These are phyloP conservation scores for Lasioglossum morio DNA, from an alignment of 2,888 invertebrate species.

Conservation along the genomic window DNA sequence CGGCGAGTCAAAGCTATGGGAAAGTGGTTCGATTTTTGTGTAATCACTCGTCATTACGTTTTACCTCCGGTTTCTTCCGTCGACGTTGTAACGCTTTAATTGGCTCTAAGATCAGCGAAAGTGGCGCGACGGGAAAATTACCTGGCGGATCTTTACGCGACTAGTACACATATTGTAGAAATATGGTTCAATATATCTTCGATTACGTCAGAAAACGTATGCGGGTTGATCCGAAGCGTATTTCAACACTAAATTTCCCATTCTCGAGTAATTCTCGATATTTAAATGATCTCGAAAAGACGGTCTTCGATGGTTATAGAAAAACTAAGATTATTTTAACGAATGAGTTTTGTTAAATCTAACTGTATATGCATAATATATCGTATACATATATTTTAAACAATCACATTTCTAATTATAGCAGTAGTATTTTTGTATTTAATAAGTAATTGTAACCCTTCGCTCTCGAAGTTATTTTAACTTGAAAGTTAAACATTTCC, in stretches of 20 bases:
- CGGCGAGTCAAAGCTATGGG: neutral
- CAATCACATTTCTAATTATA: too few species aligned
- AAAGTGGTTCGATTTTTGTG: constrained; percentile 24
- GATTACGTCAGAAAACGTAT: constrained; percentile 7
- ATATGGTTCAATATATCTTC: neutral
- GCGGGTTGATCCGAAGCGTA: neutral
- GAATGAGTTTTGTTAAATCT: too few species aligned
- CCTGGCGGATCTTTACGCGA: neutral
- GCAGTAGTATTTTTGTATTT: too few species aligned
- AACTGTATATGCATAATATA: too few species aligned
- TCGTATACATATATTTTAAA: too few species aligned
- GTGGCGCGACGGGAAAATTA: neutral
- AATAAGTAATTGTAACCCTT: too few species aligned
- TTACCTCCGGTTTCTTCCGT: constrained; percentile 2
- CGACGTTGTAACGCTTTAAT: constrained; percentile 6
- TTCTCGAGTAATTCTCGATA: neutral
- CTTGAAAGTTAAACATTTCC: too few species aligned
- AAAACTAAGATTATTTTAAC: too few species aligned
- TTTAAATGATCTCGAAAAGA: neutral
- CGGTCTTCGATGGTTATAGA: too few species aligned
- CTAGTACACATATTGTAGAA: neutral
- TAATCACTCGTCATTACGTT: constrained; percentile 3
- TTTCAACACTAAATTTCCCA: neutral
- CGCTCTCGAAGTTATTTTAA: too few species aligned
- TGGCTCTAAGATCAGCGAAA: constrained; percentile 30